Conservation (phyloP, 2,113 vertebrate genomes). For the Neolamprologus hecqui region DNA sequence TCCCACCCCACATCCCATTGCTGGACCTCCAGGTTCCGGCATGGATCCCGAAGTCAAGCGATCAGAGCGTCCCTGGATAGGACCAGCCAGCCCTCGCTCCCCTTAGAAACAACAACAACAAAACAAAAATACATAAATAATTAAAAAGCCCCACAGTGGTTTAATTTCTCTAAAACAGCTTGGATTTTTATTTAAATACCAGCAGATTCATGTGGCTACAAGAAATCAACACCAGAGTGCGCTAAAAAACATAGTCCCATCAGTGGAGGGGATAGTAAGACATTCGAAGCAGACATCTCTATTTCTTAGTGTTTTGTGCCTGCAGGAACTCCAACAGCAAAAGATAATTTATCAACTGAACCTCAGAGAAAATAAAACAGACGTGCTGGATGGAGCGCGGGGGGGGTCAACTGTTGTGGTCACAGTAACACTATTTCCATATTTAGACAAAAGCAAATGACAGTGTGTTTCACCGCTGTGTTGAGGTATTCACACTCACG, state of each 20-base stretch:
- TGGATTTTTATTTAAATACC: background rate
- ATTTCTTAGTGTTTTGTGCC: background rate
- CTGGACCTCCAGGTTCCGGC: constrained; percentile 67
- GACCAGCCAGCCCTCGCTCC: constrained; percentile 76
- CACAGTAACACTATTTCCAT: background rate
- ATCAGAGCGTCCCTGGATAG: constrained; percentile 77
- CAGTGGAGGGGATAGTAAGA: background rate
- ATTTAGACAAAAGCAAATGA: background rate
- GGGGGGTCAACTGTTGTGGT: background rate
- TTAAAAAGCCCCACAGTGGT: background rate
- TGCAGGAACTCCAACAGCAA: background rate
- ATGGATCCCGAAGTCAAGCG: constrained; percentile 73
- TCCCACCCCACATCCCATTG: constrained; percentile 60
- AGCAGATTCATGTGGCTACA: background rate
- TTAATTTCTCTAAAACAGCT: background rate
- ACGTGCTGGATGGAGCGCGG: background rate
- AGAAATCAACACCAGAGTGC: constrained; percentile 51
- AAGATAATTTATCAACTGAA: background rate
- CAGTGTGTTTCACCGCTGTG: background rate
- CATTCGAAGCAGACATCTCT: background rate
- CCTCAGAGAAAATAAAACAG: background rate
- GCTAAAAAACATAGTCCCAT: constrained; percentile 32
- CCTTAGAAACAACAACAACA: constrained; percentile 42
- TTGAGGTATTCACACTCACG: constrained; percentile 73
- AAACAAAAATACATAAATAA: background rate